Base-by-base conservation (phyloP, 2,888 invertebrate genomes). In the Lobophora halterata region DNA sequence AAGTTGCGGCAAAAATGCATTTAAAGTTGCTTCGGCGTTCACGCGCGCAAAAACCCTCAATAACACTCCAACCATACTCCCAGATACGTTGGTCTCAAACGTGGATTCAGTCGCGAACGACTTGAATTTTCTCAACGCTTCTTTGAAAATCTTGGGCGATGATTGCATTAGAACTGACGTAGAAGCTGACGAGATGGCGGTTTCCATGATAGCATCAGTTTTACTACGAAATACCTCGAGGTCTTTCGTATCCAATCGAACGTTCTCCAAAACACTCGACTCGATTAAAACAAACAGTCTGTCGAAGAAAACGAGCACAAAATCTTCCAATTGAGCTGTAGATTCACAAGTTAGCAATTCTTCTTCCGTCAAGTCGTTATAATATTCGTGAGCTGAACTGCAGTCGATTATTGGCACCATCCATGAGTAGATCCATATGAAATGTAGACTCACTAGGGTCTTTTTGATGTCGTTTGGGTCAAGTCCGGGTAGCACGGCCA, bases 271-370 rank as follows among this genome's bases (percentile, higher is more conserved):
- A 0, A 91, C 89, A 55, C 91, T 92, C 1, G 92, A 92, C 54
- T 94, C 93, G 19, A 94, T 91, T 45, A 94, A 89, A 1, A 85
- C 71, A 61, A 93, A 93, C 43, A 93, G 85, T 61, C 93, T 91
- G 61, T 97, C 96, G 54, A 97, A 79, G 63, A 96, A 94, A 61
- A 96, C 93, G 1, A 96, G 76, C 1, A 97, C 91, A 64, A 97
- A 97, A 67, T 97, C 96, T 78, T 97, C 97, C 56, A 97, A 92
- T 54, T 93, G 92, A 1, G 95, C 95, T 0, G 96, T 95, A 0
- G 93, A 92, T 50, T 93, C 93, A 71, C 96, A 96, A 2, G 92
- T 88, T 10, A 90, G 69, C 9, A 90, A 82, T 62, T 97, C 97
- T 41, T 93, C 92, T 61, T 95, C 95, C 0, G 93, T 93, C 44